Evolutionary conservation across 1,140 invertebrate genomes (phyloP).

Genomic region (Eriosoma lanigerum): DNA sequence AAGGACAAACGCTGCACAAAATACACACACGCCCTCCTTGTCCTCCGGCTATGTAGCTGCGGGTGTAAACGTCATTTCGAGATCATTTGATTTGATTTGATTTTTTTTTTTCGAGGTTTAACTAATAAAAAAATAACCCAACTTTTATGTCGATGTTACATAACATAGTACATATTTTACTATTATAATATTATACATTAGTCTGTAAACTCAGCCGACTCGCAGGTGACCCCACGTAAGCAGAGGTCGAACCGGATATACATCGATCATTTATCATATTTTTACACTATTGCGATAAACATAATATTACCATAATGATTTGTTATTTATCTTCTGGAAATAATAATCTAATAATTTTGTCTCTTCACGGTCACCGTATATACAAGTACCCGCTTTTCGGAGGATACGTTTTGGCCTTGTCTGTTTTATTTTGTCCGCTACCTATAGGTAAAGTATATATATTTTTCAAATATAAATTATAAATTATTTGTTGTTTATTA

Average conservation of each 20-base stretch:
- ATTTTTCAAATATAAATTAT: too few relatives aligned
- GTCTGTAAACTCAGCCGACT: neutral
- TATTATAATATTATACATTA: too few relatives aligned
- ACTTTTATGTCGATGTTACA: too few relatives aligned
- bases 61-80: neutral
- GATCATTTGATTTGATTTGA: neutral
- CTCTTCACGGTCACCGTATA: neutral
- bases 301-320: neutral
- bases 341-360: too few relatives aligned
- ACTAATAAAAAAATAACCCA: too few relatives aligned
- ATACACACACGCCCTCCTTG: conserved; percentile 13
- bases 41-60: neutral
- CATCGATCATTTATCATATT: conserved; percentile 7
- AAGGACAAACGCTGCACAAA: conserved; percentile 1
- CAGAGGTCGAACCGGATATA: conserved; percentile 17
- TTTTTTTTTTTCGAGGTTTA: conserved; percentile 24
- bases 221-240: neutral
- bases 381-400: neutral
- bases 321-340: too few relatives aligned
- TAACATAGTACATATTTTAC: too few relatives aligned
- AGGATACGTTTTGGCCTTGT: neutral
- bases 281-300: neutral
- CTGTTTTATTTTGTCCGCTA: too few relatives aligned
- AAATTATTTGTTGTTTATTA: too few relatives aligned
- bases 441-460: too few relatives aligned